Base-by-base conservation (phyloP, 2,888 invertebrate species). In the Augiades crinisus region DNA sequence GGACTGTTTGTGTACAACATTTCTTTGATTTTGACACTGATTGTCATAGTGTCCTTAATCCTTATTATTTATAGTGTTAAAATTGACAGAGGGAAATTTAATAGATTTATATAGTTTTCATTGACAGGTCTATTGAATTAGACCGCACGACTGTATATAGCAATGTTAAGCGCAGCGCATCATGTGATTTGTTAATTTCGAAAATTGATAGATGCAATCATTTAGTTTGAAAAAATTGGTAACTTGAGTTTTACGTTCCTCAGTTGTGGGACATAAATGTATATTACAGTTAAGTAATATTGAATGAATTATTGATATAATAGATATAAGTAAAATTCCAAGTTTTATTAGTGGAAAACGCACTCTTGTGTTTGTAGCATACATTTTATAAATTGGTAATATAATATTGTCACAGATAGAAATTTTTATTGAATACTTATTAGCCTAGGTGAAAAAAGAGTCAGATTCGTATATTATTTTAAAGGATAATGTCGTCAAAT, bases 401-500 rank as follows among this genome's bases (percentile, higher is more conserved):
- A 70, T 76, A 73, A 72, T 77, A 78, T 81, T 75, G 72, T 80
- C 78, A 74, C 81, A 79, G 72, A 82, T 80, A 77, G 63, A 80
- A 67, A 62, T 74, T 79, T 82, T 75, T 81, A 79, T 78, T 75
- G 67, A 78, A 65, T 69, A 65, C 70, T 74, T 55, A 53, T 68
- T 82, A 82, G 72, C 67, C 70, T 81, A 81, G 76, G 64, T 65
- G n/a, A n/a, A 72, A 77, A 81, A 75, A 81, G 78, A 87, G 87
- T 85, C 85, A 81, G 79, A 85, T 83, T 83, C 84, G 79, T 86
- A 84, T 85, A 86, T 79, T 85, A 82, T 83, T 81, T 79, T 84
- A 87, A n/a, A 82, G 78, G 72, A 76, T 78, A 81, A 76, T 71
- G 73, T 71, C 75, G 64, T 76, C 70, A 72, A 70, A 67, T 76